A percentile compares a stretch with the other conserved stretches of the same genome.
These are phyloP conservation scores for Coreius guichenoti DNA, from an alignment of 2,797 vertebrate genomes.

Conservation along the genomic window DNA sequence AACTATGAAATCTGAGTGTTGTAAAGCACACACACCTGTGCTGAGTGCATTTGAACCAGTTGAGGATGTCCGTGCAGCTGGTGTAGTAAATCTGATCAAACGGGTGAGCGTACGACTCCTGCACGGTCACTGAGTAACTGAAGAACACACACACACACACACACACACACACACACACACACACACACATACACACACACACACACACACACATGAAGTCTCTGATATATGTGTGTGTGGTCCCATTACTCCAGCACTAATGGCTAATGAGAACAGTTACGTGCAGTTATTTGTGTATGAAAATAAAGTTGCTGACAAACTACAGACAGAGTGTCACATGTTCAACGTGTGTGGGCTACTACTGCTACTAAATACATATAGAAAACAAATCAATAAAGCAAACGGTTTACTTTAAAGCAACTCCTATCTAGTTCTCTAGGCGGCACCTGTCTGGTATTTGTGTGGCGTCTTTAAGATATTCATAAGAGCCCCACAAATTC, in stretches of 20 bases:
- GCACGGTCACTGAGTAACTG: conserved; percentile 94
- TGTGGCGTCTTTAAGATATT: not conserved
- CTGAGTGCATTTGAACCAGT: conserved; percentile 97
- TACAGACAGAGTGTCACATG: not conserved
- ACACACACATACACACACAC: conserved; percentile 7
- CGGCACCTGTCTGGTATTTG: conserved; percentile 23
- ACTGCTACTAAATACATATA: not conserved
- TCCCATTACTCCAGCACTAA: conserved; percentile 52
- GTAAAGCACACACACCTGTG: conserved; percentile 84
- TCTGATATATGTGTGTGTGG: conserved; percentile 44
- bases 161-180: conserved; percentile 11
- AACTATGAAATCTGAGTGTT: not conserved
- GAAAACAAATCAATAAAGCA: not conserved
- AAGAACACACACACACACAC: conserved; percentile 55
- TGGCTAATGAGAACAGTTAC: conserved; percentile 37
- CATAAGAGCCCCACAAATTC: conserved; percentile 38
- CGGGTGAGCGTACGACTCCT: conserved; percentile 94
- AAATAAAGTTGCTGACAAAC: conserved; percentile 2
- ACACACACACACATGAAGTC: not conserved
- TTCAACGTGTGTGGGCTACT: not conserved
- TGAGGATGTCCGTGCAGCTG: conserved; percentile 94
- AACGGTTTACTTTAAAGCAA: not conserved
- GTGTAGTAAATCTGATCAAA: conserved; percentile 97
- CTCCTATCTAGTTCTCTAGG: not conserved
- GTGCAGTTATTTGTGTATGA: conserved; percentile 26